Base-by-base conservation (phyloP, 1,140 invertebrate genomes). In the Drosophila jambulina region DNA sequence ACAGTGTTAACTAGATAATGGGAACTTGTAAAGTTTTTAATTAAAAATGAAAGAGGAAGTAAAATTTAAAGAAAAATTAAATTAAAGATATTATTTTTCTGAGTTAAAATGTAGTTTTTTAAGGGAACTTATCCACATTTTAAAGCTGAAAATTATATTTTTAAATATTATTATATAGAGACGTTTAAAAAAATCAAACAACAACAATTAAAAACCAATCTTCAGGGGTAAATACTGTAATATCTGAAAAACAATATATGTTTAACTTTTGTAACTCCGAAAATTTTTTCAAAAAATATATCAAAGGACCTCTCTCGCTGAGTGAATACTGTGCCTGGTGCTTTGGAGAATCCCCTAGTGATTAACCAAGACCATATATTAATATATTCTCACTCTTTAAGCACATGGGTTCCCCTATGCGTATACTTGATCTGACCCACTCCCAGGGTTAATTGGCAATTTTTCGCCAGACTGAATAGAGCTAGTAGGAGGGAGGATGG, bases 401-500 rank as follows among this genome's bases (percentile, higher is more conserved):
- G 62, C 27, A 12, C 25, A 46, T 67, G 25, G 32, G 62, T 5
- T 45, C 38, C 38, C 62, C 48, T 27, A 45, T 23, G 38, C 67
- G 60, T 61, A 42, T 34, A 61, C 68, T 46, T 63, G 60, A 64
- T 74, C 51, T 76, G 65, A 72, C 54, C 71, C 27, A 75, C 71
- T 76, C 53, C 27, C 40, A 48, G 60, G 74, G 74, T 76, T 76
- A 76, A 76, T 76, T 76, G 72, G 51, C 46, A 65, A 75, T 76
- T 65, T 75, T 76, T 70, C 62, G 67, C 71, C 40, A 54, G 36
- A 23, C 51, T 63, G 25, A 43, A 42, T 46, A 56, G 25, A 17
- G 25, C 36, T 17, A 15, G 45, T 25, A 4, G 45, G 56, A 19
- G 34, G 4, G 5, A 21, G 8, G 46, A 10, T 13, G 34, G 13